These are phyloP conservation scores for Drosophila pachea DNA, from an alignment of 1,140 invertebrate genomes.

Conservation along the genomic window DNA sequence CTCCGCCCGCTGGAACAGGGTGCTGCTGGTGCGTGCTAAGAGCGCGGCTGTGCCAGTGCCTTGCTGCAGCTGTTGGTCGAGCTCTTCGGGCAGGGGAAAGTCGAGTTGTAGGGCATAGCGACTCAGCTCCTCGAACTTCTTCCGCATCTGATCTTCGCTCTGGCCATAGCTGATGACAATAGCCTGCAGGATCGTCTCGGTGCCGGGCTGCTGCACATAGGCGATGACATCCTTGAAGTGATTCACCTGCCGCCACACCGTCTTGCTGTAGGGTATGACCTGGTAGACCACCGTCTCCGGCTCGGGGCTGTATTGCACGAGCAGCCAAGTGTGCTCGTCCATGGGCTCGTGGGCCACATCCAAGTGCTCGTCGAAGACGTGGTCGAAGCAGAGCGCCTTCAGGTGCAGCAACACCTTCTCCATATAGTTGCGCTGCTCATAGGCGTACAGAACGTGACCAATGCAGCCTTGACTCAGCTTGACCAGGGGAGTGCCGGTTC, in stretches of 20 bases:
- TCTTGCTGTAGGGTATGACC: constrained; percentile 49
- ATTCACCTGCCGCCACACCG: constrained; percentile 59
- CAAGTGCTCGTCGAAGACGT: constrained; percentile 48
- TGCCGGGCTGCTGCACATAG: constrained; percentile 50
- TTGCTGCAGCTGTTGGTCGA: constrained; percentile 33
- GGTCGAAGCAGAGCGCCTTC: constrained; percentile 60
- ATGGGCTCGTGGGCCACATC: constrained; percentile 23
- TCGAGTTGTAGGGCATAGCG: constrained; percentile 44
- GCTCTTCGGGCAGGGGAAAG: constrained; percentile 38
- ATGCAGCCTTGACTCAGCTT: constrained; percentile 35
- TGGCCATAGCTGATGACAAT: constrained; percentile 56
- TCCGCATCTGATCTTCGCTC: constrained; percentile 19
- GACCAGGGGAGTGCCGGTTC: constrained; percentile 41
- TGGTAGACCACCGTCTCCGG: constrained; percentile 59
- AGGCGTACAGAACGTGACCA: constrained; percentile 52
- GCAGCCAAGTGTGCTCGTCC: constrained; percentile 54
- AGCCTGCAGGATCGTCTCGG: constrained; percentile 50
- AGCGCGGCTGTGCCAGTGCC: constrained; percentile 25
- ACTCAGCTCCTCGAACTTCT: constrained; percentile 45
- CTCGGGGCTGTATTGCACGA: constrained; percentile 67
- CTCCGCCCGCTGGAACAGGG: constrained; percentile 52
- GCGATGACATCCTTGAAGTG: constrained; percentile 65
- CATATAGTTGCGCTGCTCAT: constrained; percentile 55
- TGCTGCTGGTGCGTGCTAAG: constrained; percentile 44
- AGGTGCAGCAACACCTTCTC: constrained; percentile 62